Evolutionary conservation across 37 sponge, comb jelly and placozoan genomes (phyloP).

Genomic region (Spongia lamella): DNA sequence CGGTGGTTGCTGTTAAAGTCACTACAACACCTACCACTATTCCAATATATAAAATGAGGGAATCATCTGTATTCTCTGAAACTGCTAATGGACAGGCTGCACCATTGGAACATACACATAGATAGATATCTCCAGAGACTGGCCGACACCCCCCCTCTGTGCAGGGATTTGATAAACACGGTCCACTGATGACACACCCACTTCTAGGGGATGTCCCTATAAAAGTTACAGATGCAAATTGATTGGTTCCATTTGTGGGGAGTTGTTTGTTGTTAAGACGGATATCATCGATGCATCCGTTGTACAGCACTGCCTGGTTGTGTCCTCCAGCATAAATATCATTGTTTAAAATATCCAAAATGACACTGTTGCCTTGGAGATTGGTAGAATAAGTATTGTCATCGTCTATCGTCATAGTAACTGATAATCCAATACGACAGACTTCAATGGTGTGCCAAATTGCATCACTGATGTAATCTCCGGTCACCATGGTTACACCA

Average conservation of each 20-base stretch:
- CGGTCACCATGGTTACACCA: not conserved
- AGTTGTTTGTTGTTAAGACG: slow-evolving; percentile 31
- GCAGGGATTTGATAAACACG: slow-evolving; percentile 56
- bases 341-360: slow-evolving; percentile 23
- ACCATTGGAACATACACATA: slow-evolving; percentile 46
- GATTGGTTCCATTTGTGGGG: slow-evolving; percentile 38
- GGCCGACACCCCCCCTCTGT: slow-evolving; percentile 31
- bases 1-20: not conserved
- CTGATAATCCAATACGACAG: slow-evolving; percentile 11
- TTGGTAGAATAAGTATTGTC: slow-evolving; percentile 3
- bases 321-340: slow-evolving; percentile 49
- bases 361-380: slow-evolving; percentile 22
- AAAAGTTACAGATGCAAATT: slow-evolving; percentile 39
- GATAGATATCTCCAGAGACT: not conserved
- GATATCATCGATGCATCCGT: slow-evolving; percentile 59
- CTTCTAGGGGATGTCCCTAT: not conserved
- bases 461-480: slow-evolving; percentile 2
- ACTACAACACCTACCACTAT: slow-evolving; percentile 1
- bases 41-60: slow-evolving; percentile 1
- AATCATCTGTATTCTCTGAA: not conserved
- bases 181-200: slow-evolving; percentile 35
- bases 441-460: slow-evolving; percentile 41
- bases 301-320: not conserved
- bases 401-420: slow-evolving; percentile 29
- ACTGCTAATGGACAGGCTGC: not conserved